Evolutionary conservation across 2,797 vertebrate genomes (phyloP), one percentile per base, ranked within the genome.

Genomic region (Coracias cyanogaster): DNA sequence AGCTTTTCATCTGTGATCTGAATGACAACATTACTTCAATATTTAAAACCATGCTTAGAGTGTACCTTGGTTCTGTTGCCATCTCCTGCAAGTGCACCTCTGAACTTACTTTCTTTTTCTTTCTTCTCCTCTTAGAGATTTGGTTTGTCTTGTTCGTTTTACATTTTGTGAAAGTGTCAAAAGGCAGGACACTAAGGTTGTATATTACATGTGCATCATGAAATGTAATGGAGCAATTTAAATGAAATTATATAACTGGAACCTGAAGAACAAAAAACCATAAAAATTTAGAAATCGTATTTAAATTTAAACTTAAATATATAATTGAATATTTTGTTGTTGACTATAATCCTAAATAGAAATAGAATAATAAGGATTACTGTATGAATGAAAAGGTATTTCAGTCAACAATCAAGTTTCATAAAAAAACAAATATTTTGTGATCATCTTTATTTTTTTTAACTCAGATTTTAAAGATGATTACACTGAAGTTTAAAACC

Each of bases 61-160:
- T 1, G 0, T 10, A 29, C 1, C 2, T 46, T 55, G 5, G 9
- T 35, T 88, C 29, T 70, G 28, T 7, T 73, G 15, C 5, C 0
- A 3, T 22, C 9, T 74, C 29, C 7, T 66, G 9, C 41, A 81
- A 78, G 8, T 35, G 12, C 2, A 24, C 1, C 3, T 74, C 65
- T 81, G 21, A 74, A 67, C 1, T 20, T 60, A 60, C 7, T 61
- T 39, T 72, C 17, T 35, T 81, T 66, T 65, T 67, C 7, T 64
- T 87, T 83, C 28, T 84, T 86, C 9, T 37, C 19, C 10, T 37
- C 19, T 60, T 70, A 7, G 4, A 87, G 7, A 7, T 43, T 70
- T 26, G 39, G 69, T 58, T 74, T 43, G 39, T 83, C 35, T 64
- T 41, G 7, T 29, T 70, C 3, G 12, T 86, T 92, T 83, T 72